Conservation (phyloP, 2,888 invertebrate genomes). For the Lithophane semibrunnea region DNA sequence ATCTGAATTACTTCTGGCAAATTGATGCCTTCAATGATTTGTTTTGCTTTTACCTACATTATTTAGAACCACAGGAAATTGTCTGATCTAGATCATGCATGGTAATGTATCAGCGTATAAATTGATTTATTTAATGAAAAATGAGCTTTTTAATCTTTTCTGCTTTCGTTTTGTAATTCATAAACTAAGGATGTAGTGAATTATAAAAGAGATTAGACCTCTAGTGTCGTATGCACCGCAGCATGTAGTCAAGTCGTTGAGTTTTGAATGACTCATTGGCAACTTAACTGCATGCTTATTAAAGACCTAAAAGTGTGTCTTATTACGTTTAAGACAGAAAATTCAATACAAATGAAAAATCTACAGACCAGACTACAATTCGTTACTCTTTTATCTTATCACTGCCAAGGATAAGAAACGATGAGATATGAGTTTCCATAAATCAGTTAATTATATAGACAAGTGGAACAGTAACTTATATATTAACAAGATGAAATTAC, state of each 20-base stretch:
- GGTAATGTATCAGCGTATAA: not conserved
- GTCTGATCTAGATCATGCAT: not conserved
- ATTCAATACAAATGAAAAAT: slow-evolving; percentile 63
- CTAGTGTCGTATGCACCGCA: not conserved
- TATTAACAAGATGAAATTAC: slow-evolving; percentile 55
- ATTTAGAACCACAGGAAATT: slow-evolving; percentile 10
- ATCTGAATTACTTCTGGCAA: slow-evolving; percentile 61
- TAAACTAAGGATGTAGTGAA: not conserved
- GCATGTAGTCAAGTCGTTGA: not conserved
- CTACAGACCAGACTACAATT: slow-evolving; percentile 61
- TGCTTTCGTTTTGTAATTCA: not conserved
- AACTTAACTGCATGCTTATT: not conserved
- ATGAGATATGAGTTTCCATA: slow-evolving; percentile 75
- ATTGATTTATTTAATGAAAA: slow-evolving; percentile 3
- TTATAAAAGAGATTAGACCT: not conserved
- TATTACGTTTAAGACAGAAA: slow-evolving; percentile 43
- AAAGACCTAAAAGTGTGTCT: slow-evolving; percentile 5
- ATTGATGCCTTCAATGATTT: slow-evolving; percentile 48
- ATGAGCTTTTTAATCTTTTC: not conserved
- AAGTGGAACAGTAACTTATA: slow-evolving; percentile 47
- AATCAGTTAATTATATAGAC: slow-evolving; percentile 58
- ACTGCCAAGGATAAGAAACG: slow-evolving; percentile 78
- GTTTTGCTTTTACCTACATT: slow-evolving; percentile 37
- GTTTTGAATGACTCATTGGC: not conserved
- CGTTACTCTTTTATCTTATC: slow-evolving; percentile 80